phyloP scores from a whole-genome alignment of 2,888 invertebrate genomes.

The Gastracanthus pulcherrimus region DNA sequence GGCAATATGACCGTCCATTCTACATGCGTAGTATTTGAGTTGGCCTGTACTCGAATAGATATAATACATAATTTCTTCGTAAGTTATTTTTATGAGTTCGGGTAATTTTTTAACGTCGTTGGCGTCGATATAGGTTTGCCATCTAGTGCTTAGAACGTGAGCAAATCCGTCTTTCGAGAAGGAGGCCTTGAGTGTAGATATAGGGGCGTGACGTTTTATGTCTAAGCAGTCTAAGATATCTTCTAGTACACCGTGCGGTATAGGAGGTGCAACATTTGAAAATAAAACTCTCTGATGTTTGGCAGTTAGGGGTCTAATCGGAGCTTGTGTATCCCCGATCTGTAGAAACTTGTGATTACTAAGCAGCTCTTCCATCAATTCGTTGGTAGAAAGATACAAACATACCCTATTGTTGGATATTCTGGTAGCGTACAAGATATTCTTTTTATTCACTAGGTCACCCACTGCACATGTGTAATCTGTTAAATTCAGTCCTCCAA shows the following conservation, averaged over 20 bases:
- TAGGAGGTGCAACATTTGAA: neutral
- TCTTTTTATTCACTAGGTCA: neutral
- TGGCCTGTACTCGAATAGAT: neutral
- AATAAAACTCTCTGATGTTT: neutral
- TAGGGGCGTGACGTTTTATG: neutral
- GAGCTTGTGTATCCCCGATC: neutral
- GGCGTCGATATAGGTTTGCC: neutral
- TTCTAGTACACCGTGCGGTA: neutral
- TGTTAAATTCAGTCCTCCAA: neutral
- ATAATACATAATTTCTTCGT: neutral
- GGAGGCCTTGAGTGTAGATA: neutral
- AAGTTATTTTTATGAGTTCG: neutral
- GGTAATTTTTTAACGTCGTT: neutral
- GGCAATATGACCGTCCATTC: neutral
- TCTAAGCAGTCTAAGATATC: neutral
- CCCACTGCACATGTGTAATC: neutral
- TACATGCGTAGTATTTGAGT: neutral
- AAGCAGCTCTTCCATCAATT: neutral
- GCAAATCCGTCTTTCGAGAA: neutral
- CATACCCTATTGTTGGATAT: neutral
- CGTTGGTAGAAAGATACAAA: neutral
- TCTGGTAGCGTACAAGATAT: neutral
- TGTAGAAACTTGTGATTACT: neutral
- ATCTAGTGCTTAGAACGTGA: neutral
- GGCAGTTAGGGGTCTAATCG: neutral